Evolutionary conservation across 2,113 vertebrate genomes (phyloP).

Genomic region (Numida meleagris): DNA sequence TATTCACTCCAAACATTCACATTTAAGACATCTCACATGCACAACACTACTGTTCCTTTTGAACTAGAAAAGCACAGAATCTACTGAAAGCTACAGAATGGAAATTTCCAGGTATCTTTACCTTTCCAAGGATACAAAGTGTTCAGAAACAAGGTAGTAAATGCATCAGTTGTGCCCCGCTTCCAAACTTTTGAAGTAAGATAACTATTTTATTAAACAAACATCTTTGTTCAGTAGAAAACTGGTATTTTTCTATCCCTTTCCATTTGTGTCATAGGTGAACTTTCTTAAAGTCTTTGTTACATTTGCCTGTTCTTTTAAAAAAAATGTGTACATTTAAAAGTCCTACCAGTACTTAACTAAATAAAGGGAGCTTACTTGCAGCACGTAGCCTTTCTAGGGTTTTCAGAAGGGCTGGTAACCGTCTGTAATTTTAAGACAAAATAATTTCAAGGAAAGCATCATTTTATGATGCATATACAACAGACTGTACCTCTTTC

Average conservation of each 20-base stretch:
- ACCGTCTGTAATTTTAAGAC: conserved; percentile 35
- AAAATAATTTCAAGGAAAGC: conserved; percentile 34
- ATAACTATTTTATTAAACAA: neutral
- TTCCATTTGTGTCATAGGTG: neutral
- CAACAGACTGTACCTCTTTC: conserved; percentile 36
- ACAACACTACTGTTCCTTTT: conserved; percentile 27
- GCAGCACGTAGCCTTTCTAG: neutral
- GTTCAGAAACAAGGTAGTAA: conserved; percentile 41
- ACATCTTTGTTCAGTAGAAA: conserved; percentile 18
- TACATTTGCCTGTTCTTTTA: conserved; percentile 46
- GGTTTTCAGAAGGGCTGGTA: conserved; percentile 34
- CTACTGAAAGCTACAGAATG: conserved; percentile 21
- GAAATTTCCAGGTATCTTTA: neutral
- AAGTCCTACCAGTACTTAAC: neutral
- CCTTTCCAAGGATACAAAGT: neutral
- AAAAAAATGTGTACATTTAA: neutral
- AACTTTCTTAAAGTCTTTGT: neutral
- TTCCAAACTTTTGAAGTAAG: neutral
- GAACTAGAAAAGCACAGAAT: conserved; percentile 48
- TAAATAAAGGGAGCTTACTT: conserved; percentile 1
- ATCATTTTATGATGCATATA: conserved; percentile 9
- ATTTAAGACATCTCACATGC: conserved; percentile 49
- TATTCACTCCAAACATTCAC: conserved; percentile 44
- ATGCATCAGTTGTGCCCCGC: neutral
- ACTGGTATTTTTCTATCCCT: neutral